Conservation (phyloP, 2,797 vertebrate genomes). For the Odontamblyopus rebecca region DNA sequence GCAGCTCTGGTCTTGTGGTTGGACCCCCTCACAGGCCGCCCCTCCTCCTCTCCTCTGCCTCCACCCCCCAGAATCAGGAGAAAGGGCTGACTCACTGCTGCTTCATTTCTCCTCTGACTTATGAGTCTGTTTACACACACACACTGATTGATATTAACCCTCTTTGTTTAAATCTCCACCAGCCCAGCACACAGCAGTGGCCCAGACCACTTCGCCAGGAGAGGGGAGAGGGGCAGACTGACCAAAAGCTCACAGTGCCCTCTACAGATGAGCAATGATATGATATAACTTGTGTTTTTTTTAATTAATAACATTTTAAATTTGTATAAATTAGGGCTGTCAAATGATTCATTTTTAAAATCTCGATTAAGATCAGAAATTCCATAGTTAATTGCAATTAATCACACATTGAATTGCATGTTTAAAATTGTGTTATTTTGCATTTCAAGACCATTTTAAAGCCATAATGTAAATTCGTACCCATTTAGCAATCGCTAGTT, state of each 20-base stretch:
- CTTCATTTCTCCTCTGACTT: slow-evolving; percentile 73
- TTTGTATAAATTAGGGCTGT: not conserved
- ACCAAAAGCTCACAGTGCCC: slow-evolving; percentile 76
- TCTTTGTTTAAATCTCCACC: slow-evolving; percentile 72
- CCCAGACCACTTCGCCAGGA: slow-evolving; percentile 42
- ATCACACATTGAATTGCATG: no score
- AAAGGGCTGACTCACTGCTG: slow-evolving; percentile 67
- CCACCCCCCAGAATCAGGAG: slow-evolving; percentile 19
- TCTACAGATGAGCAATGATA: slow-evolving; percentile 64
- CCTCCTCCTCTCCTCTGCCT: slow-evolving; percentile 27
- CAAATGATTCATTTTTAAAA: no score
- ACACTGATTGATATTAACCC: slow-evolving; percentile 74
- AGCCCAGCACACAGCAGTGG: slow-evolving; percentile 51
- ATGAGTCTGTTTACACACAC: slow-evolving; percentile 68
- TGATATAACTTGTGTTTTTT: not conserved
- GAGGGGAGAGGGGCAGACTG: slow-evolving; percentile 14
- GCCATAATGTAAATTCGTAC: no score
- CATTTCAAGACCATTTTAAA: no score
- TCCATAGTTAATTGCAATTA: no score
- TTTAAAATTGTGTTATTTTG: no score
- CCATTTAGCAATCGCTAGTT: no score
- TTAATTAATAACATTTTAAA: not conserved
- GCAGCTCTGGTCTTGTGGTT: slow-evolving; percentile 32
- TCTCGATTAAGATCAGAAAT: no score
- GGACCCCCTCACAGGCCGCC: slow-evolving; percentile 15